Base-by-base conservation (phyloP, 2,888 invertebrate genomes). In the Coelopa pilipes region DNA sequence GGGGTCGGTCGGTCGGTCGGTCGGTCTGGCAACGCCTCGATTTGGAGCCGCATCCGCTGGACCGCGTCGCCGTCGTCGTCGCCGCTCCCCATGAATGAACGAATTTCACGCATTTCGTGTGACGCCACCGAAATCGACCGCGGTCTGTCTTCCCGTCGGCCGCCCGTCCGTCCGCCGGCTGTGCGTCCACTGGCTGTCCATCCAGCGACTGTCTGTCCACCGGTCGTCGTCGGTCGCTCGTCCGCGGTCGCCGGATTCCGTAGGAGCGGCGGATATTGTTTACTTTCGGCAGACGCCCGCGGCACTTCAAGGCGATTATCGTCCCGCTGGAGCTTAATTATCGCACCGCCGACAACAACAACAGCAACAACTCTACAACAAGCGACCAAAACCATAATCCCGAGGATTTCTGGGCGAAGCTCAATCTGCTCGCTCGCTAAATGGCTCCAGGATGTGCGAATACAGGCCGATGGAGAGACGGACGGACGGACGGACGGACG, bases 281-380 rank as follows among this genome's bases (percentile, higher is more conserved):
- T 47, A 45, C 53, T 21, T 34, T 53, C 50, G 19, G 24, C 66
- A 19, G 59, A 9, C 17, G 69, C 46, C 46, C 50, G 63, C 70
- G 62, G 63, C 70, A 63, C 21, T 75, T 77, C 78, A 79, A 77
- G 72, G 80, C 80, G 82, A 83, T 84, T 84, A 82, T 81, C 81
- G 80, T n/a, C 83, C 82, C 83, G 84, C 82, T 82, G 82, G 82
- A 81, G 80, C 82, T 82, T 83, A 83, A 84, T 84, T 84, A 84
- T 81, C 19, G 34, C 34, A 34, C 34, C 34, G 7, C 34, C 7
- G 7, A 34, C 34, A 34, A 7, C 34, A 34, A 34, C 34, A 34
- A 34, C 7, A 34, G 7, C 34, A 34, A 34, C 34, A 4, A 34
- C 34, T 7, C 34, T 4, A 21, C 57, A 17, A 57, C 11, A 17